A percentile compares a stretch with the other conserved stretches of the same genome.
phyloP scores from a whole-genome alignment of 1,140 invertebrate genomes.

The Spodoptera litura region DNA sequence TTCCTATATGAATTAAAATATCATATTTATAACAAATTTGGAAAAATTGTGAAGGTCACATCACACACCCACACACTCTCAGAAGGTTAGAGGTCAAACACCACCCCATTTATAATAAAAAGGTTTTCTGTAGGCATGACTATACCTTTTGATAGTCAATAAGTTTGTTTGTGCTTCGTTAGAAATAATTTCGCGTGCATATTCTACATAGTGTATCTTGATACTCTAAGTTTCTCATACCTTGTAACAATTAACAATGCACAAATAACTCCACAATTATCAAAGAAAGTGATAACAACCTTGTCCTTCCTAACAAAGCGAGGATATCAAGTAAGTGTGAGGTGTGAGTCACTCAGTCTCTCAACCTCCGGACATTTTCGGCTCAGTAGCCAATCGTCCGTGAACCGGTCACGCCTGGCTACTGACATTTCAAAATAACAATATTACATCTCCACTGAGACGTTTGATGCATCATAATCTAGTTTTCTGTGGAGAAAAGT shows the following conservation, averaged over 20 bases:
- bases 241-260: neutral
- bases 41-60: too few relatives aligned
- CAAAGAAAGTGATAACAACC: constrained; percentile 2
- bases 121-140: too few relatives aligned
- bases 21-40: too few relatives aligned
- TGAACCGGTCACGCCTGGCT: constrained; percentile 12
- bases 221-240: neutral
- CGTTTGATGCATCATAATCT: too few relatives aligned
- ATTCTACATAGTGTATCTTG: too few relatives aligned
- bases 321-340: constrained; percentile 8
- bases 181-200: too few relatives aligned
- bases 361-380: neutral
- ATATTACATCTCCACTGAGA: neutral
- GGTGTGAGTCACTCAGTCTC: constrained; percentile 1
- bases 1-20: neutral
- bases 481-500: too few relatives aligned
- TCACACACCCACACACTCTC: too few relatives aligned
- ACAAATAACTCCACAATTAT: neutral
- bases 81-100: too few relatives aligned
- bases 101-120: too few relatives aligned
- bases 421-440: neutral
- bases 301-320: constrained; percentile 6
- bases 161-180: too few relatives aligned
- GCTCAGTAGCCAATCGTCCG: neutral
- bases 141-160: too few relatives aligned